A percentile compares a stretch with the other conserved stretches of the same genome.
Evolutionary conservation across 2,797 vertebrate species (phyloP).

Genomic region (Phrynocephalus guinanensis): DNA sequence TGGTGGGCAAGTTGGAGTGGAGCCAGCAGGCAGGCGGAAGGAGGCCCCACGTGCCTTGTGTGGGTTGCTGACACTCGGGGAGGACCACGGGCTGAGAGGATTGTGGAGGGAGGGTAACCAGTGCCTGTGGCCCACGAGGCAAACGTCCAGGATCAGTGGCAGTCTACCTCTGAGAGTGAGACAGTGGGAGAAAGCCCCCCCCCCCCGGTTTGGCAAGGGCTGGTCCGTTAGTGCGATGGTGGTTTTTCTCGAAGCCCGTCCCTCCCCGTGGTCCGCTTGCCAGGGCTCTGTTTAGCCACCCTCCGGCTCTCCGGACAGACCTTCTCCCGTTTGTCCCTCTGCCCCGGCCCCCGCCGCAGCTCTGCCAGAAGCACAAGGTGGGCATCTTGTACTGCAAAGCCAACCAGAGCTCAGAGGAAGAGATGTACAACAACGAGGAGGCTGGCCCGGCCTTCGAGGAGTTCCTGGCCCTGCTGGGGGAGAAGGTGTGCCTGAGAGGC

Average conservation of each 20-base stretch:
- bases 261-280: accelerated
- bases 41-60: neutral
- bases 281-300: no score
- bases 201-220: neutral
- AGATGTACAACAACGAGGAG: conserved; percentile 98
- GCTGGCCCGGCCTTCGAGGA: conserved; percentile 87
- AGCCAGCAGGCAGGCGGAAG: no score
- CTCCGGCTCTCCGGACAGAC: no score
- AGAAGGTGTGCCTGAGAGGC: conserved; percentile 89
- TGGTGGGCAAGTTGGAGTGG: no score
- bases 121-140: neutral
- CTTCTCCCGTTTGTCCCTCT: neutral
- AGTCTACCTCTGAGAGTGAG: neutral
- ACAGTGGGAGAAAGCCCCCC: neutral
- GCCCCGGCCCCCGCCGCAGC: conserved; percentile 71
- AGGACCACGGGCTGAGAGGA: neutral
- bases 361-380: conserved; percentile 94
- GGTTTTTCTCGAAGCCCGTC: neutral
- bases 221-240: no score
- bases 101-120: neutral
- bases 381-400: conserved; percentile 94
- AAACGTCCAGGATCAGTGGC: neutral
- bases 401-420: conserved; percentile 94
- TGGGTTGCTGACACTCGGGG: neutral
- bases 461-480: conserved; percentile 90